phyloP scores from a whole-genome alignment of 2,888 invertebrate species.

The Deilephila elpenor region DNA sequence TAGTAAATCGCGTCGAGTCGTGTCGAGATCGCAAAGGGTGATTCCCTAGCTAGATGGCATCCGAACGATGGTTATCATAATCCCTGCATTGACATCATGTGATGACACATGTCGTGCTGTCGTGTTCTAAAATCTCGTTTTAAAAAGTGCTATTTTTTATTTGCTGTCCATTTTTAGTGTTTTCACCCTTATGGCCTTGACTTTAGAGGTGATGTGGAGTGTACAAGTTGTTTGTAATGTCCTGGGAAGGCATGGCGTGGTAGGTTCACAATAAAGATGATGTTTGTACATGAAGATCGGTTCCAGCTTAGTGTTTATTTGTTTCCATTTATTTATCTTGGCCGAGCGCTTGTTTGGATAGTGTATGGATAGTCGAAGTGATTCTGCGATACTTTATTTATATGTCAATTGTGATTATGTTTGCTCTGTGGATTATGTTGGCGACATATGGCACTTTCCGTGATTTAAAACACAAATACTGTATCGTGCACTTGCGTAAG shows the following conservation, averaged over 20 bases:
- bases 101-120: constrained; percentile 84
- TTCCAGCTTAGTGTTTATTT: constrained; percentile 68
- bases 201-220: constrained; percentile 50
- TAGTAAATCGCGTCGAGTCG: constrained; percentile 51
- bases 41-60: constrained; percentile 82
- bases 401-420: not conserved
- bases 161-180: constrained; percentile 38
- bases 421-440: not conserved
- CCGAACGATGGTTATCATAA: constrained; percentile 84
- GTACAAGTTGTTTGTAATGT: constrained; percentile 41
- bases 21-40: constrained; percentile 80
- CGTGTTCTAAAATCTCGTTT: constrained; percentile 79
- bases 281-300: constrained; percentile 75
- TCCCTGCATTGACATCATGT: constrained; percentile 84
- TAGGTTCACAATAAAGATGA: constrained; percentile 74
- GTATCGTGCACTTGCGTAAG: not conserved
- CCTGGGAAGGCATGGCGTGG: constrained; percentile 71
- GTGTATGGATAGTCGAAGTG: not conserved
- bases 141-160: constrained; percentile 60
- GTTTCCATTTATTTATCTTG: constrained; percentile 57
- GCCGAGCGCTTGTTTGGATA: constrained; percentile 62
- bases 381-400: constrained; percentile 20
- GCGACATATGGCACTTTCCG: not conserved
- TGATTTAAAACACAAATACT: not conserved
- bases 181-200: constrained; percentile 48